Evolutionary conservation across 2,797 vertebrate genomes (phyloP).

Genomic region (Melanotaenia parkinsoni): DNA sequence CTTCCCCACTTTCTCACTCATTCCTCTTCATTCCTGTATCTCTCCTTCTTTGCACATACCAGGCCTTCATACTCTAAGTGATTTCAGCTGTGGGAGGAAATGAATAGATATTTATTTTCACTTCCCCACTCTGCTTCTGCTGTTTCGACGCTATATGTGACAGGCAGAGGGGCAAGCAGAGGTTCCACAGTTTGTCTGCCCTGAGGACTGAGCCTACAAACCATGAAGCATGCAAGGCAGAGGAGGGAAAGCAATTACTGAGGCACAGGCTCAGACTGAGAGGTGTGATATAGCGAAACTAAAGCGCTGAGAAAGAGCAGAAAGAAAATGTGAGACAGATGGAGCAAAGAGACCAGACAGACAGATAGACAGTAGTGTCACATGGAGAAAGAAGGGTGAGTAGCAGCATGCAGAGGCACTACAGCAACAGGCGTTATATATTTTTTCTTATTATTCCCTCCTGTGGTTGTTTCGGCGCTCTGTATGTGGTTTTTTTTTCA

Average conservation of each 20-base stretch:
- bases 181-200: constrained; percentile 66
- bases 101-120: constrained; percentile 79
- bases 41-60: constrained; percentile 59
- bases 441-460: constrained; percentile 71
- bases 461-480: constrained; percentile 45
- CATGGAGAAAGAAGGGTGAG: constrained; percentile 65
- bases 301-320: constrained; percentile 46
- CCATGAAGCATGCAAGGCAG: constrained; percentile 68
- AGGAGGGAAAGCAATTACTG: constrained; percentile 65
- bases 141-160: constrained; percentile 57
- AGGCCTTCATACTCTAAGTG: constrained; percentile 73
- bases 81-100: constrained; percentile 83
- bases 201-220: constrained; percentile 67
- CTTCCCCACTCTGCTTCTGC: constrained; percentile 52
- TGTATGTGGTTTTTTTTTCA: constrained; percentile 33
- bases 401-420: constrained; percentile 46
- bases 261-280: constrained; percentile 54
- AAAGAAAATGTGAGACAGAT: constrained; percentile 70
- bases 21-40: constrained; percentile 64
- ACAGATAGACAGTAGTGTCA: constrained; percentile 67
- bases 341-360: constrained; percentile 49
- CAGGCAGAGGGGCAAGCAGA: constrained; percentile 60
- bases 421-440: constrained; percentile 76
- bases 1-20: constrained; percentile 48
- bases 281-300: constrained; percentile 66